Base-by-base conservation (phyloP, 2,797 vertebrate species). In the Pogonophryne albipinna region DNA sequence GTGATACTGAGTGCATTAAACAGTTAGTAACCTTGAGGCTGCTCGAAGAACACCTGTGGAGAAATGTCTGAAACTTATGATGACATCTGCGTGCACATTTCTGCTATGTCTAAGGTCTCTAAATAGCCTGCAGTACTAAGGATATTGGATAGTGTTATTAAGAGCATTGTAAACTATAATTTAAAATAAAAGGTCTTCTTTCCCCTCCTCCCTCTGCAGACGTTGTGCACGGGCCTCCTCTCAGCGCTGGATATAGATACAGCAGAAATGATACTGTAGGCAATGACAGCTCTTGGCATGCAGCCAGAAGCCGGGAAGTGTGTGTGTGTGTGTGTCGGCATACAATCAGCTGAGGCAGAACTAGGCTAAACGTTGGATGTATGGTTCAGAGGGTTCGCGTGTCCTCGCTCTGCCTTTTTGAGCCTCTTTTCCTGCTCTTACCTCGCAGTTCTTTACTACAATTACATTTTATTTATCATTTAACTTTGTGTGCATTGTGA, bases 281-380 rank as follows among this genome's bases (percentile, higher is more conserved):
- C 87, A 86, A 89, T 89, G 92, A 92, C 89, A 91, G 93, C 85
- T 76, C 50, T 42, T 89, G 93, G 93, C 92, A 72, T 84, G 63
- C 85, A 23, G 91, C 92, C 92, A 93, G 79, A 76, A 64, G 56
- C 73, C 34, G 44, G 65, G 46, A 71, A 78, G 76, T 31, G 63
- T 58, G 79, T 80, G 78, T 82, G 71, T 83, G 17, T 82, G 74
- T 75, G 71, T 61, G 78, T 55, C 52, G 68, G 70, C 15, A 2
- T 78, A 85, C 84, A 80, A 90, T 92, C 92, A 93, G 92, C 91
- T 91, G 90, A 92, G 87, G 89, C 89, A 92, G 86, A 93, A 91
- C 91, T 92, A 91, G 93, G 90, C 87, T 91, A 93, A 91, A 91
- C 60, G 65, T 78, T 87, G 89, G 91, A 82, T 86, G 82, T 76